A percentile compares a stretch with the other conserved stretches of the same genome.
These are phyloP conservation scores for Rhopilema esculentum DNA, from an alignment of 30 jellyfish, hydroid and myxozoan species.

Conservation along the genomic window DNA sequence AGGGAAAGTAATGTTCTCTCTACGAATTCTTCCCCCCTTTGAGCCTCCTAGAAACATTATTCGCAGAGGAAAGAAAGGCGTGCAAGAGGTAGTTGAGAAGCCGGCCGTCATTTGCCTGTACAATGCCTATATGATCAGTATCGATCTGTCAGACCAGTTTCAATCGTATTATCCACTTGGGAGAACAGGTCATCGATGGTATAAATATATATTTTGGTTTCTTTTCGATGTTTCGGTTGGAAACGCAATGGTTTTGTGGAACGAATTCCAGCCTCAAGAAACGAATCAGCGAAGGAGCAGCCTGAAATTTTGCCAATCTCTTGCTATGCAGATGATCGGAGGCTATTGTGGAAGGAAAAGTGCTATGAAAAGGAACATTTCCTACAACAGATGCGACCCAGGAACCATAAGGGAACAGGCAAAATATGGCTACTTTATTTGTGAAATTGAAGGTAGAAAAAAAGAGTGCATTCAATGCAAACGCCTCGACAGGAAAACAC, in stretches of 20 bases:
- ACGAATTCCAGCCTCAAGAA: constrained; percentile 27
- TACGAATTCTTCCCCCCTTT: background rate
- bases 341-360: constrained; percentile 44
- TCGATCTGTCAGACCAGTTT: constrained; percentile 9
- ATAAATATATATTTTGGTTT: constrained; percentile 6
- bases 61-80: constrained; percentile 1
- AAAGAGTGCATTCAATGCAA: constrained; percentile 47
- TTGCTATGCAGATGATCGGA: background rate
- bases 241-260: constrained; percentile 12
- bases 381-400: constrained; percentile 18
- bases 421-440: constrained; percentile 30
- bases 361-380: background rate
- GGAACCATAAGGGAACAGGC: constrained; percentile 10
- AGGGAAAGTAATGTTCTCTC: constrained; percentile 13
- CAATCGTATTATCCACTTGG: background rate
- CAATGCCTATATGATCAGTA: background rate
- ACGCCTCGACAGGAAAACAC: constrained; percentile 39
- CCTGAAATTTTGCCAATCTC: background rate
- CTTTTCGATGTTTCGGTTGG: constrained; percentile 24
- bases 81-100: constrained; percentile 27
- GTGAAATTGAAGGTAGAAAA: constrained; percentile 33
- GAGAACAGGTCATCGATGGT: constrained; percentile 18
- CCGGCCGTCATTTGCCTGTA: background rate
- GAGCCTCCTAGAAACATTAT: constrained; percentile 26
- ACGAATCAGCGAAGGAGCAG: background rate